phyloP scores from a whole-genome alignment of 2,888 invertebrate species.

The Pyrochroa serraticornis region DNA sequence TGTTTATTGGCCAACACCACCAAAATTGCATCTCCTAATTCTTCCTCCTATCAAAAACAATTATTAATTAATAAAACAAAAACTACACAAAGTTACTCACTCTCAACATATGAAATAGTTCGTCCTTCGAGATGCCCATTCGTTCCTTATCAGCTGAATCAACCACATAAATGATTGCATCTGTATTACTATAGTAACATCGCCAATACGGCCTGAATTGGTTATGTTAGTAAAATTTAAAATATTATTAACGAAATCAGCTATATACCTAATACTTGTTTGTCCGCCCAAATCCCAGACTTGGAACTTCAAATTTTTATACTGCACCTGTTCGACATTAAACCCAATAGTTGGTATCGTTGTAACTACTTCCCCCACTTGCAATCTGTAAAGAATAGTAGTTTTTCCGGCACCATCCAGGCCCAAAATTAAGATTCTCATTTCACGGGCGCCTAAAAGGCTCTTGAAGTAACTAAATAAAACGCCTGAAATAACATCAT shows the following conservation, averaged over 20 bases:
- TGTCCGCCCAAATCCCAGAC: conserved; percentile 99
- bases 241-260: neutral
- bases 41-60: conserved; percentile 80
- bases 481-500: conserved; percentile 74
- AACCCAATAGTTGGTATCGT: conserved; percentile 99
- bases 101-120: conserved; percentile 94
- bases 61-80: conserved; percentile 13
- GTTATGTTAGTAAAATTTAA: neutral
- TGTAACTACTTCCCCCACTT: conserved; percentile 98
- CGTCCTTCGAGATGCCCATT: conserved; percentile 99
- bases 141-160: conserved; percentile 98
- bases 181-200: conserved; percentile 99
- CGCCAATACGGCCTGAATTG: conserved; percentile 95
- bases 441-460: conserved; percentile 94
- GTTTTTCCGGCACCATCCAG: conserved; percentile 99
- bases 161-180: conserved; percentile 99
- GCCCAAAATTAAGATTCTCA: conserved; percentile 97
- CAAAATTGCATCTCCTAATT: conserved; percentile 92
- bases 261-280: conserved; percentile 93
- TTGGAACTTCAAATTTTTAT: conserved; percentile 99
- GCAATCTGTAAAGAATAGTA: conserved; percentile 95
- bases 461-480: conserved; percentile 96
- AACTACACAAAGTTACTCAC: conserved; percentile 58
- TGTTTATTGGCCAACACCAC: conserved; percentile 99
- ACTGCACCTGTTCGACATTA: conserved; percentile 99